Evolutionary conservation across 2,888 invertebrate genomes (phyloP).

Genomic region (Lochmaea crataegi): DNA sequence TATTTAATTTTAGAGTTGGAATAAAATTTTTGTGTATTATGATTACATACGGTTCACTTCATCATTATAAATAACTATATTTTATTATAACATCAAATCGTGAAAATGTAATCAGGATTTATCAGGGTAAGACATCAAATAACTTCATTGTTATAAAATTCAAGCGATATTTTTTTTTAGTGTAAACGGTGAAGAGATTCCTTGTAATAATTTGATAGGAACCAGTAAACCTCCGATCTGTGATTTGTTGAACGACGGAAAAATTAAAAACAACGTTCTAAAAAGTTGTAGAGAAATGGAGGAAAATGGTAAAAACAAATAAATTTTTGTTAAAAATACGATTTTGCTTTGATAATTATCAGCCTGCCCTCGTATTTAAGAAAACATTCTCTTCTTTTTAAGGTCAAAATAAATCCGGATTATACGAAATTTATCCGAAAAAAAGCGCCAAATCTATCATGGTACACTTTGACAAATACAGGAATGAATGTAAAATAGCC

Average conservation of each 20-base stretch:
- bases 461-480: too few species aligned
- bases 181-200: background rate
- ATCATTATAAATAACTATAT: too few species aligned
- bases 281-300: constrained; percentile 70
- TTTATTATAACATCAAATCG: too few species aligned
- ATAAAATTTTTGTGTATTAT: too few species aligned
- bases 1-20: too few species aligned
- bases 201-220: background rate
- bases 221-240: background rate
- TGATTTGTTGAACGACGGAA: background rate
- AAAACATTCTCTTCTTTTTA: background rate
- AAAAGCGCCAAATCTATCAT: constrained; percentile 69
- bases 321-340: background rate
- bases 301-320: constrained; percentile 67
- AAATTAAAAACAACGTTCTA: constrained; percentile 50
- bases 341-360: background rate
- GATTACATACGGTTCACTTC: too few species aligned
- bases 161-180: background rate
- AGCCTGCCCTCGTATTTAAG: background rate
- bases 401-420: constrained; percentile 45
- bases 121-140: background rate
- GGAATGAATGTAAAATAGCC: too few species aligned
- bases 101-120: too few species aligned
- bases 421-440: constrained; percentile 72
- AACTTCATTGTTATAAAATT: background rate